Evolutionary conservation across 2,888 invertebrate genomes (phyloP), one percentile per base, ranked within the genome.

Genomic region (Drosophila neonasuta): DNA sequence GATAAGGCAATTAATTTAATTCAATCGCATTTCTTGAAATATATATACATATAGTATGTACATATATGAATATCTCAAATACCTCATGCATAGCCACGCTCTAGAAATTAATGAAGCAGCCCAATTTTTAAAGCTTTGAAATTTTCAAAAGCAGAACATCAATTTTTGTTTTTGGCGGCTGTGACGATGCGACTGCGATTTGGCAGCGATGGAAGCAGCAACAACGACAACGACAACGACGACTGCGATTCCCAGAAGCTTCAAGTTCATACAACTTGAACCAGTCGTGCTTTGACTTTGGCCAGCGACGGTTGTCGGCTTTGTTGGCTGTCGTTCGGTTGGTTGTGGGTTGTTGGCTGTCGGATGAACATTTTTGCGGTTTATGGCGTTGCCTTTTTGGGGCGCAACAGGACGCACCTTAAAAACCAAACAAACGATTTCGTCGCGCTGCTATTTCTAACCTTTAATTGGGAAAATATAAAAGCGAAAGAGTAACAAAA

Each of bases 341-440:
- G 66, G 62, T 70, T 50, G 63, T 13, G 13, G 13, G 36, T n/a
- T 67, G 44, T 54, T 30, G 56, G 20, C 64, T 74, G 69, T 69
- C 55, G 62, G 71, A 62, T 74, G 71, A 65, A 62, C 68, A 56
- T 68, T 72, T 55, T 55, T 51, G 44, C 49, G 49, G 49, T 74
- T 69, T 64, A 62, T 56, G 72, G 44, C 64, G 59, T 34, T 74
- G 74, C 82, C 85, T 61, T 80, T 66, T 80, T 80, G 34, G 80
- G 80, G 64, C 68, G 72, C 72, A 74, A 56, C 69, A 78, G 82
- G 88, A 86, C 88, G 87, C 86, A 87, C 86, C 86, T 87, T 80
- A 77, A 85, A 77, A 62, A 20, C n/a, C 17, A 46, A 32, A 13
- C 34, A 50, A 46, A 46, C 56, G 24, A 56, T 36, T 56, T 56